These are phyloP conservation scores for Lanius ludovicianus DNA, from an alignment of 2,113 vertebrate species.

Conservation along the genomic window DNA sequence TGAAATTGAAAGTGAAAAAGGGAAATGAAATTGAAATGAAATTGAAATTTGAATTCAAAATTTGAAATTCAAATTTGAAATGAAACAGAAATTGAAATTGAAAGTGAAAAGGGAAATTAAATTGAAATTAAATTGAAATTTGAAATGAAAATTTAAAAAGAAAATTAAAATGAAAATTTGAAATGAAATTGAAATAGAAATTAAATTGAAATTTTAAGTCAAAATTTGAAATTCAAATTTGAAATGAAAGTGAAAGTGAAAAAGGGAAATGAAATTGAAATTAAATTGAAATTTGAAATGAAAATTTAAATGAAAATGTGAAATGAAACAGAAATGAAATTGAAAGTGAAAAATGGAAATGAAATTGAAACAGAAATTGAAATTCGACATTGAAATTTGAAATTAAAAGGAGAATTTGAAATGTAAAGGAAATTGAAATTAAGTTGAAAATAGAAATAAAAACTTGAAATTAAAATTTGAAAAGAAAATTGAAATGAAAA, in stretches of 20 bases:
- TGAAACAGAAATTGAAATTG: background rate
- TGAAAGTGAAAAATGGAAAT: too few species aligned
- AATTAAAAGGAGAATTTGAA: background rate
- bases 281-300: background rate
- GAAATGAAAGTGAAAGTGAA: background rate
- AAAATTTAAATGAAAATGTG: too few species aligned
- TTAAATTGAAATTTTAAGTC: too few species aligned
- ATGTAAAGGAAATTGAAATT: background rate
- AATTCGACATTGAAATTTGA: too few species aligned
- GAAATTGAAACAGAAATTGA: background rate
- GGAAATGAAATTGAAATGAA: background rate
- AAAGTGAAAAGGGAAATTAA: background rate
- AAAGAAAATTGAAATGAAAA: too few species aligned
- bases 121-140: background rate
- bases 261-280: background rate
- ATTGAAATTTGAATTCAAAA: background rate
- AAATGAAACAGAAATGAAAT: too few species aligned
- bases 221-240: too few species aligned
- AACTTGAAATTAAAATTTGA: too few species aligned
- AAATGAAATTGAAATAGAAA: background rate
- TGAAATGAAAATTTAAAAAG: too few species aligned
- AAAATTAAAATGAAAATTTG: too few species aligned
- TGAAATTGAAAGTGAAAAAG: background rate
- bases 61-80: too few species aligned
- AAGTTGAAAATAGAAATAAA: background rate